Percentiles rank a stretch among this genome's conserved stretches.
These are phyloP conservation scores for Limulus polyphemus DNA, from an alignment of 2,888 invertebrate genomes.

Conservation along the genomic window DNA sequence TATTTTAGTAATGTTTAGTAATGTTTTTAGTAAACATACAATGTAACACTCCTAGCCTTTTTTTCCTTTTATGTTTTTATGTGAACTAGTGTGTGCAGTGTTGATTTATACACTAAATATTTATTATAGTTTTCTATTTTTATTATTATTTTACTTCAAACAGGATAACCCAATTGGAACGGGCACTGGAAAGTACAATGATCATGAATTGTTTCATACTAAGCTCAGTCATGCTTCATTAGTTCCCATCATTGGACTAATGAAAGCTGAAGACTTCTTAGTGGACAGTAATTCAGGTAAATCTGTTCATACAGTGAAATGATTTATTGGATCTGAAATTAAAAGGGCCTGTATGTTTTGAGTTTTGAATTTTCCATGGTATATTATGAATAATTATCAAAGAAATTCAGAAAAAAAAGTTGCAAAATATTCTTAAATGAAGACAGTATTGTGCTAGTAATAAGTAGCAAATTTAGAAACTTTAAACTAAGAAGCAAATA, in stretches of 20 bases:
- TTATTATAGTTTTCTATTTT: not conserved
- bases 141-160: not conserved
- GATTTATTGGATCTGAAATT: too few relatives aligned
- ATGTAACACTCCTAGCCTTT: not conserved
- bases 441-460: too few relatives aligned
- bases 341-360: too few relatives aligned
- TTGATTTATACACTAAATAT: not conserved
- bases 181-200: slow-evolving; percentile 43
- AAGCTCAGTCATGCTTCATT: slow-evolving; percentile 41
- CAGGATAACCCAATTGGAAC: slow-evolving; percentile 44
- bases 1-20: too few relatives aligned
- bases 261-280: slow-evolving; percentile 39
- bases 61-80: not conserved
- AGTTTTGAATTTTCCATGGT: too few relatives aligned
- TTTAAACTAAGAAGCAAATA: too few relatives aligned
- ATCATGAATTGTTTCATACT: slow-evolving; percentile 40
- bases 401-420: too few relatives aligned
- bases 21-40: too few relatives aligned
- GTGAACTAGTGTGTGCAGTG: not conserved
- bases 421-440: too few relatives aligned
- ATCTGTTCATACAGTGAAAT: too few relatives aligned
- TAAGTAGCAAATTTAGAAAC: too few relatives aligned
- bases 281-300: slow-evolving; percentile 17
- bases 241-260: slow-evolving; percentile 41
- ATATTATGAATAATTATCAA: too few relatives aligned